Conservation (phyloP, 2,888 invertebrate genomes). For the Sesia apiformis region DNA sequence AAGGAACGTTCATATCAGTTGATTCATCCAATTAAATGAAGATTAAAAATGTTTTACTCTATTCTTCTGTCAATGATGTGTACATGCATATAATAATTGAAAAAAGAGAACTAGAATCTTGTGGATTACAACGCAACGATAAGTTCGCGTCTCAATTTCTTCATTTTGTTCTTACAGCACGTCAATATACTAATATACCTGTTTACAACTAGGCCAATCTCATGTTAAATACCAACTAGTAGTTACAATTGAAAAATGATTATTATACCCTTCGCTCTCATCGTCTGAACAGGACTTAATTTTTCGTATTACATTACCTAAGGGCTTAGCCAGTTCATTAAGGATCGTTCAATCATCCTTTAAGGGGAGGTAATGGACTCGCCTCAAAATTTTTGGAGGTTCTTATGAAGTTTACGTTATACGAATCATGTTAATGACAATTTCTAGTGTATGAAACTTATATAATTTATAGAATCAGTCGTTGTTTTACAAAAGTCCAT, state of each 20-base stretch:
- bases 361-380: constrained; percentile 20
- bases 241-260: constrained; percentile 21
- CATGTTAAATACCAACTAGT: constrained; percentile 6
- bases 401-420: no score
- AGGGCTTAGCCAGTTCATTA: constrained; percentile 57
- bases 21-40: not conserved
- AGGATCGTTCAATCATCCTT: constrained; percentile 54
- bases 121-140: no score
- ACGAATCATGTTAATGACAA: no score
- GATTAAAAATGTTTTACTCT: no score
- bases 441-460: no score
- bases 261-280: constrained; percentile 9
- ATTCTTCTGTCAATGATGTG: no score
- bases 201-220: constrained; percentile 20
- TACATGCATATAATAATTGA: no score
- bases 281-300: constrained; percentile 35
- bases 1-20: constrained; percentile 1
- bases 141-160: not conserved
- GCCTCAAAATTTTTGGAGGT: not conserved
- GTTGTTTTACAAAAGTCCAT: no score
- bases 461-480: no score
- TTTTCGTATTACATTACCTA: constrained; percentile 40
- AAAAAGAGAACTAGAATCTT: no score
- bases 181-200: not conserved
- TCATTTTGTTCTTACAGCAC: not conserved